These are phyloP conservation scores for Diarsia dahlii DNA, from an alignment of 2,888 invertebrate genomes.

Conservation along the genomic window DNA sequence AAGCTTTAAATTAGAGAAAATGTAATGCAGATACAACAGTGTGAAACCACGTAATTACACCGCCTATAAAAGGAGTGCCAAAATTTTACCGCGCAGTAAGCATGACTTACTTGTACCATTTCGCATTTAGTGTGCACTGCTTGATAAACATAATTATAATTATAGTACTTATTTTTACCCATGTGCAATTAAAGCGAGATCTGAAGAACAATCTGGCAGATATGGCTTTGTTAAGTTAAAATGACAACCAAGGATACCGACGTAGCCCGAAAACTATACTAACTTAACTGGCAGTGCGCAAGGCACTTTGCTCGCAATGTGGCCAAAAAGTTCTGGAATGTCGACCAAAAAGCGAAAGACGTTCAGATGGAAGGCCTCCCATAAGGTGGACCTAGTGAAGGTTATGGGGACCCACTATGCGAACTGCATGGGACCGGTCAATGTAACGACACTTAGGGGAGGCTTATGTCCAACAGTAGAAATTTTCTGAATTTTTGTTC, in stretches of 20 bases:
- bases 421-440: no score
- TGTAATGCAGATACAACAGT: constrained; percentile 38
- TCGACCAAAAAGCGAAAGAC: no score
- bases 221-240: not conserved
- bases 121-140: constrained; percentile 22
- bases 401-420: no score
- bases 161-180: no score
- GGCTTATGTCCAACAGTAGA: not conserved
- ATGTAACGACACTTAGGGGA: no score
- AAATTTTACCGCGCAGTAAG: constrained; percentile 48
- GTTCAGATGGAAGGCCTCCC: no score
- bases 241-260: no score
- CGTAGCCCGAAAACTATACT: no score
- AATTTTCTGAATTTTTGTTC: not conserved
- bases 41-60: constrained; percentile 48
- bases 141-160: constrained; percentile 8
- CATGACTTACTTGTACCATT: constrained; percentile 22
- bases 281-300: no score
- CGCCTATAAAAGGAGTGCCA: constrained; percentile 43
- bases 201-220: not conserved
- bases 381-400: no score
- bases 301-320: no score
- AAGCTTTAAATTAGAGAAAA: constrained; percentile 36
- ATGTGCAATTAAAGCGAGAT: not conserved
- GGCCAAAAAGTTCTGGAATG: no score